Evolutionary conservation across 2,797 vertebrate species (phyloP), one percentile per base, ranked within the genome.

Genomic region (Helarctos malayanus): DNA sequence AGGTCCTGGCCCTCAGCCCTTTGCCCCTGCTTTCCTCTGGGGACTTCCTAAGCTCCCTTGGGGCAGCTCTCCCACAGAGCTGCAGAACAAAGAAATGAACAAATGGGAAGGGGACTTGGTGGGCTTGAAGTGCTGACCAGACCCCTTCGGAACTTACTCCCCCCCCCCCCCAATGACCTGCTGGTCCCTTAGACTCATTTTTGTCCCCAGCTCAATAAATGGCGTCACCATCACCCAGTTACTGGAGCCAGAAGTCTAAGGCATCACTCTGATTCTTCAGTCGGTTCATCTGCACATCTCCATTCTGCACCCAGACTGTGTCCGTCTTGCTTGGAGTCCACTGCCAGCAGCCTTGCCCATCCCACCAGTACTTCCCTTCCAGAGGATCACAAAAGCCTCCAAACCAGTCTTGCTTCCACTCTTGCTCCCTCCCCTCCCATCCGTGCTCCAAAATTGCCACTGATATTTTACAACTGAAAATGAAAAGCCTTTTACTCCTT

Each of bases 391-490:
- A 87, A 76, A 82, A 59, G 29, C 19, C n/a, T 82, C 89, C 59
- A 21, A 7, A 49, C 12, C 65, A 16, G 2, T 19, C 88, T 76
- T 76, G 35, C 6, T 45, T 73, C 78, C 32, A 25, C 13, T 14
- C 23, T 52, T 87, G 45, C 27, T 63, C 7, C 45, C 27, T 63
- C 13, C 45, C 49, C 38, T 78, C 47, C 12, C 38, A 15, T 18
- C 29, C 25, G 4, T 56, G 35, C 52, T 95, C 78, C 56, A n/a
- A 91, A 76, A 69, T 4, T 92, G 59, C 49, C 69, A 61, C 13
- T 91, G n/a, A 57, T 63, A 61, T 68, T 95, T 84, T 35, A 81
- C 52, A 63, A 84, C 52, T 76, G 54, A 95, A 65, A 81, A 81
- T 19, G 5, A 45, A 78, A 91, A 76, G 13, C 0, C 13, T 81